Evolutionary conservation across 2,888 invertebrate genomes (phyloP), one percentile per base, ranked within the genome.

Genomic region (Chloromyia formosa): DNA sequence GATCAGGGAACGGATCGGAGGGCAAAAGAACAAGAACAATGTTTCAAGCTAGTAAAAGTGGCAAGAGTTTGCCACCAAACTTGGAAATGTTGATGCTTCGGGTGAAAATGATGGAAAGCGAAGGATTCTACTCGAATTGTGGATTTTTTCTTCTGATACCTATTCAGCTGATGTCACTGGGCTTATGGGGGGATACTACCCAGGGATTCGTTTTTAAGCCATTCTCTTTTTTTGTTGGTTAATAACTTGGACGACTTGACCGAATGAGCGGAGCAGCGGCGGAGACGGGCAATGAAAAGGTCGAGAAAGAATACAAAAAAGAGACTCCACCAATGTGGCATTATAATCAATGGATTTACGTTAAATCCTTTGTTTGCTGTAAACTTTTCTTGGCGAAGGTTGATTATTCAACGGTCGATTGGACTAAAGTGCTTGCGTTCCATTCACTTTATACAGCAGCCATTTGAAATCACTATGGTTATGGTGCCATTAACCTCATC

Each of bases 31-130:
- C n/a, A n/a, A n/a, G n/a, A n/a, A 27, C 54, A 71, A 58, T 56
- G 71, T 56, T 56, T 56, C 35, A 42, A 42, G 71, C 35, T 71
- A 58, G 71, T 42, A 42, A 71, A 71, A 71, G 71, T 71, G 71
- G 71, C 27, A 56, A 49, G 22, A 22, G 22, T 66, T 45, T 66
- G 66, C 27, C 66, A 66, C 16, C 22, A 66, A 14, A 61, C 1
- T 27, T 35, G 61, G 14, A 35, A 61, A 61, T 35, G 61, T 61
- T 22, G 9, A 20, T 10, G 4, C 14, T 18, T 12, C 2, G 18
- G 56, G 20, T n/a, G 18, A 53, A 5, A 14, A 22, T 18, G 10
- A 56, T 16, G 62, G 27, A 60, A 60, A 23, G 54, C n/a, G 68
- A 16, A 53, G 35, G 23, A 60, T 20, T 66, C n/a, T 18, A 23